Percentiles rank a stretch among this genome's conserved stretches.
Conservation (phyloP, 1,140 invertebrate species). For the Drosophila seguyi region DNA sequence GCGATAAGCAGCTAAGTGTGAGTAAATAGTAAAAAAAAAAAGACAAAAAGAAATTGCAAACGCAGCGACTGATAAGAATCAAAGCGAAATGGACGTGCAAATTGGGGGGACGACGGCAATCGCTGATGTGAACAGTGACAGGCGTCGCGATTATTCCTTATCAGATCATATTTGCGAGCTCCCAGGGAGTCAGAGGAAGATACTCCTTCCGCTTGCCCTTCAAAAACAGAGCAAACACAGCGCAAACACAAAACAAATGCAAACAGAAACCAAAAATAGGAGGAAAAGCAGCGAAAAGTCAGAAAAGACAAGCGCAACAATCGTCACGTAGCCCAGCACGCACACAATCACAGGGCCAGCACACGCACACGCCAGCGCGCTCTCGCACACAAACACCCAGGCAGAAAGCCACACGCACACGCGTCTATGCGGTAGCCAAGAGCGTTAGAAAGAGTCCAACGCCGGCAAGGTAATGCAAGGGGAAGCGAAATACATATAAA, state of each 20-base stretch:
- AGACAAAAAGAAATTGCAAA: constrained; percentile 13
- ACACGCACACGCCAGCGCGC: constrained; percentile 21
- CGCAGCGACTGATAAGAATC: constrained; percentile 22
- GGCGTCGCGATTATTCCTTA: constrained; percentile 22
- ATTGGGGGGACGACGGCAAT: constrained; percentile 12
- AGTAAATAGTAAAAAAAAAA: constrained; percentile 29
- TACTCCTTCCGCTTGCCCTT: constrained; percentile 61
- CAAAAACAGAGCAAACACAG: constrained; percentile 34
- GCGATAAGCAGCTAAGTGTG: constrained; percentile 46
- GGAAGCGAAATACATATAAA: constrained; percentile 17
- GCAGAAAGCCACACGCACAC: constrained; percentile 23
- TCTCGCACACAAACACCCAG: constrained; percentile 20
- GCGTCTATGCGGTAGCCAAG: constrained; percentile 38
- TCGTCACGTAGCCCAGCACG: constrained; percentile 74
- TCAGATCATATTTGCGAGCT: constrained; percentile 29
- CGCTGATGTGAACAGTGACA: constrained; percentile 23
- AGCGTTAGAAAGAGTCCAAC: constrained; percentile 29
- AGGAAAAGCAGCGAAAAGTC: constrained; percentile 50
- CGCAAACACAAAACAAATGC: constrained; percentile 26
- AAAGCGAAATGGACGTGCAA: constrained; percentile 24
- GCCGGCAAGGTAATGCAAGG: constrained; percentile 13
- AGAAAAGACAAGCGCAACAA: constrained; percentile 72
- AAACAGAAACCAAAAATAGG: constrained; percentile 37
- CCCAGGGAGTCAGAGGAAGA: neutral
- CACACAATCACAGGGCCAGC: constrained; percentile 16